Evolutionary conservation across 2,797 vertebrate species (phyloP), one percentile per base, ranked within the genome.

Genomic region (Coracias cyanogaster): DNA sequence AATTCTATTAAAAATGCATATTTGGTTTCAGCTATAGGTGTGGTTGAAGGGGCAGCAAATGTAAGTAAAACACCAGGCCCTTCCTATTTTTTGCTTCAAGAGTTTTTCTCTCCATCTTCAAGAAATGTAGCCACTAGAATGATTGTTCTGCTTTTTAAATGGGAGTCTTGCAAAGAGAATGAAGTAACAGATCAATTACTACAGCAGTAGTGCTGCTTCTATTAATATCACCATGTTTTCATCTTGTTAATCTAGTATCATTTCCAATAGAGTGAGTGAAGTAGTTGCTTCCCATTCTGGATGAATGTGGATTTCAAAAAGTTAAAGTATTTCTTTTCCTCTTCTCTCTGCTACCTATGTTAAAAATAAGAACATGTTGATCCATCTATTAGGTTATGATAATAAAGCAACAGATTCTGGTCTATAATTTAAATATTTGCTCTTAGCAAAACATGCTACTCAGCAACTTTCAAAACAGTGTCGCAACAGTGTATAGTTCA

Each of bases 361-460:
- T 79, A 83, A 81, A 96, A 93, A 88, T 71, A 96, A 76, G 10
- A 85, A 73, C 33, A 71, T 51, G 61, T 61, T 91, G 69, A 93
- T 66, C 64, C 61, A 60, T 69, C 33, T 73, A 78, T 58, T 92
- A 64, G 3, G 5, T 78, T 91, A 86, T 55, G 33, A 93, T 55
- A 93, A 96, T 83, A 96, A 93, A 94, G 26, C 31, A 96, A 91
- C 54, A 95, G 60, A 86, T 86, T 82, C 67, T 86, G 49, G 66
- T 58, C 84, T 93, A 29, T 74, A 89, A 93, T 94, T 95, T 96
- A 94, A 94, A 93, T 82, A 71, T 71, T 80, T 94, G 37, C 22
- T 91, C 26, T 74, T 71, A 86, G 79, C 18, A 91, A 93, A 92
- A 89, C 41, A 81, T 10, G 12, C 25, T 74, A 39, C 54, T 87